Conservation (phyloP, 2,797 vertebrate species). For the Paramormyrops hopkinsi region DNA sequence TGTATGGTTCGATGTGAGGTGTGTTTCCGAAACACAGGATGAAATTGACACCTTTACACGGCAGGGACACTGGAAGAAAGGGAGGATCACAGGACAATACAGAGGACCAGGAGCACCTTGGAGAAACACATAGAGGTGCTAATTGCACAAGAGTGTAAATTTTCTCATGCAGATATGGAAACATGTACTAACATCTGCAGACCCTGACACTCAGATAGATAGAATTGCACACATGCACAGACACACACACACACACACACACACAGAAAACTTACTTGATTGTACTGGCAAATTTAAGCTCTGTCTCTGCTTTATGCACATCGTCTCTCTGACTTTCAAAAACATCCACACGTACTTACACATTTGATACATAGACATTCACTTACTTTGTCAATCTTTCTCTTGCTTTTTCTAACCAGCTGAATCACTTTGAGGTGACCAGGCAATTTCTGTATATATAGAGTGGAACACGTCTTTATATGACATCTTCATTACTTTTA, state of each 20-base stretch:
- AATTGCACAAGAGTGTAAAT: not conserved
- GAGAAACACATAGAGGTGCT: not conserved
- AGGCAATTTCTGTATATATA: slow-evolving; percentile 53
- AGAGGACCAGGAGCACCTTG: not conserved
- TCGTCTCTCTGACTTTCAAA: not conserved
- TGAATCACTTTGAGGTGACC: slow-evolving; percentile 57
- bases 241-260: not conserved
- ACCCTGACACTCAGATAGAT: not conserved
- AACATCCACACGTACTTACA: not conserved
- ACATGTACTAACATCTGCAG: not conserved
- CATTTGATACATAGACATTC: not conserved
- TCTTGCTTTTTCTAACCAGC: slow-evolving; percentile 10
- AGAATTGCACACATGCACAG: not conserved
- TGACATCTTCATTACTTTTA: slow-evolving; percentile 23
- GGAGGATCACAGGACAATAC: not conserved
- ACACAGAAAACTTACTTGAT: not conserved
- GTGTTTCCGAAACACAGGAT: slow-evolving; percentile 7
- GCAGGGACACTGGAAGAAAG: slow-evolving; percentile 13
- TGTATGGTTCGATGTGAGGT: not conserved
- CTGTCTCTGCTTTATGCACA: not conserved
- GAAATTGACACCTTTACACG: slow-evolving; percentile 13
- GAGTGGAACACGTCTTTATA: slow-evolving; percentile 40
- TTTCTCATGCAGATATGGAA: not conserved
- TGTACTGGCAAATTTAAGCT: not conserved
- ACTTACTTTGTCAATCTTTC: slow-evolving; percentile 1